Base-by-base conservation (phyloP, 2,113 vertebrate genomes). In the Thinocorus orbignyianus region DNA sequence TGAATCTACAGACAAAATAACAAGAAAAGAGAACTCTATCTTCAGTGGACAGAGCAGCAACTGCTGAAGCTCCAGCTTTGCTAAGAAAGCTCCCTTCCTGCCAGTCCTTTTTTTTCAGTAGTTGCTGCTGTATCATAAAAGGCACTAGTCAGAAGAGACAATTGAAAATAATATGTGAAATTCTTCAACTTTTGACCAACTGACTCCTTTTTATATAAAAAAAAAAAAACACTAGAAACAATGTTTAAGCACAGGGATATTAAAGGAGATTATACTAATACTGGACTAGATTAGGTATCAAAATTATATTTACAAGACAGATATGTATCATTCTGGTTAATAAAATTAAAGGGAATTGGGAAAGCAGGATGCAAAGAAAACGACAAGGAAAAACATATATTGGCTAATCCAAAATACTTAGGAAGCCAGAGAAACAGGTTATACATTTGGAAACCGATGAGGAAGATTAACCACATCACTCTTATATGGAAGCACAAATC, bases 381-480 rank as follows among this genome's bases (percentile, higher is more conserved):
- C 4, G 11, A 74, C 26, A 81, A 80, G 64, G 18, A 81, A 37
- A 55, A 64, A 69, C 17, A 42, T 10, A 79, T 30, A 51, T 35
- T 66, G 24, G 33, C 42, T 89, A 89, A 89, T 55, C 60, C 9
- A 74, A 93, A 88, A 88, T 44, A 64, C 51, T 70, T 82, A 83
- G 51, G 24, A 87, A 88, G 24, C 25, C 64, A 92, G 44, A 86
- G 68, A 79, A 92, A 74, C 13, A 46, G 52, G 15, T 33, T 25
- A 44, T 26, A 13, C 49, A 44, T 83, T 48, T 83, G 64, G 52
- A 92, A 94, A 5, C 7, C 9, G 18, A 58, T 39, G 64, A 88
- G 68, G 58, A 90, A 90, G 71, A 93, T 95, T 93, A 96, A 74
- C 60, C 42, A 81, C 86, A 78, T 92, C 76, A 31, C 20, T 94